A percentile compares a stretch with the other conserved stretches of the same genome.
Conservation (phyloP, 2,113 vertebrate genomes). For the Casuarius casuarius region DNA sequence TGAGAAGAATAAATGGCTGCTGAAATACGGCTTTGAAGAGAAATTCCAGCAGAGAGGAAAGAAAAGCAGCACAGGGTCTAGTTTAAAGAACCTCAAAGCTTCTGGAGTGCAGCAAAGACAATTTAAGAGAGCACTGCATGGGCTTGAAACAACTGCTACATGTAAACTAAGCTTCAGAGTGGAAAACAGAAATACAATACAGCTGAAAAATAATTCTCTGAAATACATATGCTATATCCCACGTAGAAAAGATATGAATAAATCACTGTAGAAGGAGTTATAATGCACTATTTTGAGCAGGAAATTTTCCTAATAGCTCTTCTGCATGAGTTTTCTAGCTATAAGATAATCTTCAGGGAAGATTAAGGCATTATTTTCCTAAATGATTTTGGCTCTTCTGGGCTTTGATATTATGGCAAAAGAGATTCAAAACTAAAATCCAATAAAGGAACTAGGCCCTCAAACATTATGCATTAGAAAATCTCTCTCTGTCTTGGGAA, state of each 20-base stretch:
- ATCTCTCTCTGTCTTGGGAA: neutral
- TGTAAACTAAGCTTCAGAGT: neutral
- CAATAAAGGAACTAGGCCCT: neutral
- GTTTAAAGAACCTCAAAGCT: neutral
- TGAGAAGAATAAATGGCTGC: neutral
- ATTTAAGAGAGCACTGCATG: neutral
- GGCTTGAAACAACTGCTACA: neutral
- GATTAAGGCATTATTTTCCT: neutral
- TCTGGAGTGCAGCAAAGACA: neutral
- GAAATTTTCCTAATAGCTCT: neutral
- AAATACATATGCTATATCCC: neutral
- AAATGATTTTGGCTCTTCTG: neutral
- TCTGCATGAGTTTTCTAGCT: neutral
- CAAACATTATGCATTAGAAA: neutral
- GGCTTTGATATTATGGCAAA: neutral
- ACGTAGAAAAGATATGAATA: neutral
- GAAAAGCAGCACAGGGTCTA: rapidly evolving
- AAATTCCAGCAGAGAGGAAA: neutral
- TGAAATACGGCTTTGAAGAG: neutral
- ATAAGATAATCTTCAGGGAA: neutral
- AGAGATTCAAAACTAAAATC: neutral
- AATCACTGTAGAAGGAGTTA: neutral
- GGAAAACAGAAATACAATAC: neutral
- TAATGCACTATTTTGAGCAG: neutral
- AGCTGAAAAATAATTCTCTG: neutral